Evolutionary conservation across 2,888 invertebrate genomes (phyloP).

Genomic region (Sinodicranocentrus sp.): DNA sequence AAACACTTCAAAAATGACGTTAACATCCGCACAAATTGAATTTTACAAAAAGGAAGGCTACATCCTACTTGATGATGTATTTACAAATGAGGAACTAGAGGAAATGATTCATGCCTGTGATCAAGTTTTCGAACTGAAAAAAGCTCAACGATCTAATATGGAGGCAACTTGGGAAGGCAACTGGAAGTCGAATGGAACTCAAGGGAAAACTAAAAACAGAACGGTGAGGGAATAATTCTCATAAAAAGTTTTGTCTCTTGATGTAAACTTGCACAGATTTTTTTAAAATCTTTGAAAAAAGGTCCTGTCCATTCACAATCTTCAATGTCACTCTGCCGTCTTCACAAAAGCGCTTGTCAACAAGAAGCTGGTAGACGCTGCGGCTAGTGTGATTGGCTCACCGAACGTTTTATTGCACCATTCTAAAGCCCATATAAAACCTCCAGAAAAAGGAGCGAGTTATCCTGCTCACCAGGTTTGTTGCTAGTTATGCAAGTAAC

Average conservation of each 20-base stretch:
- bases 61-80: constrained; percentile 80
- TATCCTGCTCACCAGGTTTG: constrained; percentile 82
- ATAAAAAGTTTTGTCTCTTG: background rate
- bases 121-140: constrained; percentile 80
- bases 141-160: constrained; percentile 77
- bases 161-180: constrained; percentile 82
- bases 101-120: constrained; percentile 81
- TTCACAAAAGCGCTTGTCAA: constrained; percentile 81
- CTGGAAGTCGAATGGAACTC: constrained; percentile 75
- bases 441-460: constrained; percentile 82
- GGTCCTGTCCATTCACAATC: constrained; percentile 83
- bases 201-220: background rate
- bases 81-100: constrained; percentile 79
- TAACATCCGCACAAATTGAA: constrained; percentile 80
- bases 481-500: background rate
- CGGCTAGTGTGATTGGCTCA: constrained; percentile 81
- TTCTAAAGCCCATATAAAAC: constrained; percentile 83
- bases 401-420: constrained; percentile 82
- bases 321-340: constrained; percentile 81
- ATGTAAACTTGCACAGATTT: background rate
- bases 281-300: constrained; percentile 75
- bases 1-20: constrained; percentile 73
- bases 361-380: constrained; percentile 80
- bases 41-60: constrained; percentile 82
- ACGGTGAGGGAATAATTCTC: background rate